Evolutionary conservation across 2,888 invertebrate species (phyloP), one percentile per base, ranked within the genome.

Genomic region (Gymnoscelis rufifasciata): DNA sequence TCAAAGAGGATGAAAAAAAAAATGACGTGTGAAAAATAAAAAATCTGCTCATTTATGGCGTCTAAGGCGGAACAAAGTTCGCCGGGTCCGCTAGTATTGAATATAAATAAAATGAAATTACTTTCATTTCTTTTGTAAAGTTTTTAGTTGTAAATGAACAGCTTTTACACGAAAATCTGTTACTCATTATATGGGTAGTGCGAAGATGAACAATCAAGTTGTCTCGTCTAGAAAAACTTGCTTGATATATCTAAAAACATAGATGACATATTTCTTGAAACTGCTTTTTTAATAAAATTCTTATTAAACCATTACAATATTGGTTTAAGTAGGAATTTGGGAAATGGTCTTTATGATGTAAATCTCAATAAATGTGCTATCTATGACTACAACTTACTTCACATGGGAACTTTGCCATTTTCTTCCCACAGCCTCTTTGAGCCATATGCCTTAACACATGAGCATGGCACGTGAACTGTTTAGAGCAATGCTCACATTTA

Each of bases 191-290:
- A 43, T 51, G 83, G 71, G 53, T 82, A 73, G 57, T 93, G 92
- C 93, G 87, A 37, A 94, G 82, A 77, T 94, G 94, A 49, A 93
- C 93, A 43, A 93, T 90, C 54, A 94, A 77, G 71, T 94, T 94
- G 66, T 94, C 94, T 71, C 93, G 93, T 51, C 94, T 90, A 13
- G 92, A 91, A 64, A 93, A 93, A 51, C 72, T 75, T 63, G 91
- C 88, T 38, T 86, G 72, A 62, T 93, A 93, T 26, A 93, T 91
- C 92, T 92, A 70, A 41, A 76, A 52, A 33, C 15, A 33, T 14
- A n/a, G n/a, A 33, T 8, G 14, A 6, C n/a, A n/a, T n/a, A 33
- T 19, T 19, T 19, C 10, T 14, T 33, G 15, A 31, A n/a, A 14
- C 7, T 12, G 0, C 7, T 8, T 7, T 12, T 3, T 7, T 15